Evolutionary conservation across 2,888 invertebrate species (phyloP), one percentile per base, ranked within the genome.

Genomic region (Laspeyria flexula): DNA sequence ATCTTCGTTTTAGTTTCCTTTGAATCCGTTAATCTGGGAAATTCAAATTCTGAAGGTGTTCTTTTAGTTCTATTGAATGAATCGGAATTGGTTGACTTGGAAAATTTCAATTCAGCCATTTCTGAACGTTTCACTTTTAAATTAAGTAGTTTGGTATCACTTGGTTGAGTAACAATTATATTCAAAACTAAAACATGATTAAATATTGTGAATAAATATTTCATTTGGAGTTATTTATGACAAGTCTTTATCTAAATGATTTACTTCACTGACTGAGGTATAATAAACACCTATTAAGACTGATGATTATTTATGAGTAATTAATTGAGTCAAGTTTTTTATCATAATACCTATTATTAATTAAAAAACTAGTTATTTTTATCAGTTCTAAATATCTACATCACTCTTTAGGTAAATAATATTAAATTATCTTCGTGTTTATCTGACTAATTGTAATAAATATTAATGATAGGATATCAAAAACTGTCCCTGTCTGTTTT

Each of bases 101-200:
- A 1, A 1, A 13, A 7, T 12, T 15, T 2, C 7, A 13, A 15
- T 13, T 33, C 15, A 3, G 7, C 15, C 3, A 13, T 3, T 33
- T 33, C 7, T 7, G 25, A 7, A 7, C 25, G 4, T 25, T 6
- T 21, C 12, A 13, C 5, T 31, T 12, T 11, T 12, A 31, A 12
- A 31, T 31, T 12, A 12, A 12, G 31, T 15, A 33, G 1, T 9
- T 33, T 33, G 5, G 25, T 25, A 0, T 1, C 38, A 38, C 13
- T 13, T 25, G 38, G 10, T 12, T 25, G 6, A 9, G 11, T 11
- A 23, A 23, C 23, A 6, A 13, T 15, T 15, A 12, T 13, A 25
- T 43, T 33, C 4, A 34, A 21, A n/a, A 34, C 7, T 9, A 43
- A 16, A 45, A 27, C 15, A 48, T 30, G 45, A 3, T 44, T n/a